phyloP scores from a whole-genome alignment of 2,797 vertebrate genomes.

The Oreochromis grahami region DNA sequence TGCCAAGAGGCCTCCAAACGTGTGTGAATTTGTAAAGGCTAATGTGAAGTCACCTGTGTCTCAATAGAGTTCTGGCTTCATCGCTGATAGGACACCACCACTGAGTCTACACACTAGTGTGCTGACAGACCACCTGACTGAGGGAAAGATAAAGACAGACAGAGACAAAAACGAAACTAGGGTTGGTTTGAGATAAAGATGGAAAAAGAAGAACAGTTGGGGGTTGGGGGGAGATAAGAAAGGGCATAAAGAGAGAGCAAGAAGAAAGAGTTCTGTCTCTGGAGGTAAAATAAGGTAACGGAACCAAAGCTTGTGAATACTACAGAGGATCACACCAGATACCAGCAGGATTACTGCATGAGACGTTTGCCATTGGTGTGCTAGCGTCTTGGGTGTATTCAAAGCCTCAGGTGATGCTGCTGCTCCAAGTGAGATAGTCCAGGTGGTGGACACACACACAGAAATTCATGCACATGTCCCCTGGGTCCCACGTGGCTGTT shows the following conservation, averaged over 20 bases:
- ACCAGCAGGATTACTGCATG: constrained; percentile 24
- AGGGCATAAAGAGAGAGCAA: constrained; percentile 7
- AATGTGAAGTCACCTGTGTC: constrained; percentile 51
- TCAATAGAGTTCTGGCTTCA: constrained; percentile 41
- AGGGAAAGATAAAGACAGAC: constrained; percentile 52
- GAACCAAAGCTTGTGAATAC: constrained; percentile 23
- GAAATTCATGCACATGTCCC: constrained; percentile 15
- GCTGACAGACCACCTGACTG: constrained; percentile 38
- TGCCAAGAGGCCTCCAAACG: constrained; percentile 37
- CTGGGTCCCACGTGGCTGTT: constrained; percentile 28
- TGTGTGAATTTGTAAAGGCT: constrained; percentile 55
- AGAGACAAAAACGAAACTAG: constrained; percentile 22
- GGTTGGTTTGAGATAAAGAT: constrained; percentile 43
- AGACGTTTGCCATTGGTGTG: constrained; percentile 10
- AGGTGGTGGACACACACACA: constrained; percentile 34
- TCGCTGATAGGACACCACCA: constrained; percentile 43
- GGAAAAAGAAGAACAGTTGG: constrained; percentile 3
- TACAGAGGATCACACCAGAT: constrained; percentile 19
- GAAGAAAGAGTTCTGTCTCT: constrained; percentile 17
- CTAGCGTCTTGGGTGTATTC: constrained; percentile 23
- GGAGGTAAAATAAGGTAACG: constrained; percentile 31
- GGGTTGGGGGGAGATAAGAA: constrained; percentile 8
- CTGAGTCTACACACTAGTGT: constrained; percentile 34
- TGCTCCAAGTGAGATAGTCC: constrained; percentile 34
- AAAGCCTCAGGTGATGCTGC: constrained; percentile 38